A percentile compares a stretch with the other conserved stretches of the same genome.
Evolutionary conservation across 2,113 vertebrate genomes (phyloP).

Genomic region (Crypturellus undulatus): DNA sequence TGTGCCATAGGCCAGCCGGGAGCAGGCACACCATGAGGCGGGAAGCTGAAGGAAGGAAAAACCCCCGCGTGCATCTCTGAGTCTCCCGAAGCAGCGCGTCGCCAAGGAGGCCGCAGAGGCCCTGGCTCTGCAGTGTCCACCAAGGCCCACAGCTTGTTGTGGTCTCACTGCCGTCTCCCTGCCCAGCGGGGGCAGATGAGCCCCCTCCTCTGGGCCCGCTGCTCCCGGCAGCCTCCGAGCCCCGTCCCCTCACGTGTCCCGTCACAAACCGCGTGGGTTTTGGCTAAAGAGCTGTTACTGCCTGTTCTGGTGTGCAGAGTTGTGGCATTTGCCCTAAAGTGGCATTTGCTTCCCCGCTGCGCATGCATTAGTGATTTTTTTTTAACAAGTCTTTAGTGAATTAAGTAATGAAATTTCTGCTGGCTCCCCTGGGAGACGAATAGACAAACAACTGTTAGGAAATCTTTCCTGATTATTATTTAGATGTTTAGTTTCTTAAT

Average conservation of each 20-base stretch:
- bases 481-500: slow-evolving; percentile 59
- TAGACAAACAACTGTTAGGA: slow-evolving; percentile 49
- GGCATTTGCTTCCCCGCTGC: not conserved
- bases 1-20: not conserved
- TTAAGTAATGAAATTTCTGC: not conserved
- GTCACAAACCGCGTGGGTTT: not conserved
- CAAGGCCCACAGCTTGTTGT: fast-evolving
- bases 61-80: not conserved
- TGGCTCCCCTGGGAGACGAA: slow-evolving; percentile 4
- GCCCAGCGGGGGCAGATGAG: not conserved
- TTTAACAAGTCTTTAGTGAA: not conserved
- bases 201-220: not conserved
- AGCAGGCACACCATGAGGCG: not conserved
- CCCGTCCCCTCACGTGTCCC: not conserved
- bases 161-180: not conserved
- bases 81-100: not conserved
- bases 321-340: not conserved
- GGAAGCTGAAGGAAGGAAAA: not conserved
- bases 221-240: not conserved
- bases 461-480: slow-evolving; percentile 61
- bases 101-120: not conserved
- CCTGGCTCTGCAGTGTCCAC: not conserved
- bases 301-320: not conserved
- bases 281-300: not conserved
- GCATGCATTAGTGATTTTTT: not conserved